Conservation (phyloP, 2,888 invertebrate species). For the Octodonta nipae region DNA sequence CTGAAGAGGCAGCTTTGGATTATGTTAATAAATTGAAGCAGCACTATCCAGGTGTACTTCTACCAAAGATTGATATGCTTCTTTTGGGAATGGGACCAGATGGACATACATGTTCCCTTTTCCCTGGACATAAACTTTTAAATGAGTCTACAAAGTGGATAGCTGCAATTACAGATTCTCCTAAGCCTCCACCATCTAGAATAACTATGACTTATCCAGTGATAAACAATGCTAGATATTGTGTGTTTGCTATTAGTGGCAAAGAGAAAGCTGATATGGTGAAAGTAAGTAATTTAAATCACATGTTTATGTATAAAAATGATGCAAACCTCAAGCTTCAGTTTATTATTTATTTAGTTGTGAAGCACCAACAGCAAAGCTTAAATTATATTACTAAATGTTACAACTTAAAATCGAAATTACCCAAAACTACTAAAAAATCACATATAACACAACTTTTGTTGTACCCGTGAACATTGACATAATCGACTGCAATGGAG, state of each 20-base stretch:
- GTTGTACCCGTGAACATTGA: too few relatives aligned
- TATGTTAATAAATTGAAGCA: conserved; percentile 54
- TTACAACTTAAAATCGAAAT: too few relatives aligned
- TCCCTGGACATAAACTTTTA: conserved; percentile 66
- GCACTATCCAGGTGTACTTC: conserved; percentile 44
- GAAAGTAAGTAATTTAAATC: conserved; percentile 44
- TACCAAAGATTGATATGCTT: conserved; percentile 73
- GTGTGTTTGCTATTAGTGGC: conserved; percentile 76
- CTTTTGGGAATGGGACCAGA: conserved; percentile 95
- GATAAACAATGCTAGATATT: conserved; percentile 71
- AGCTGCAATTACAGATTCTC: conserved; percentile 79
- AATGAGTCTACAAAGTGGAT: conserved; percentile 55
- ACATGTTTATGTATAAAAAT: too few relatives aligned
- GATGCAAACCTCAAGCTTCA: too few relatives aligned
- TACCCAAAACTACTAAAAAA: too few relatives aligned
- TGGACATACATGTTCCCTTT: conserved; percentile 94
- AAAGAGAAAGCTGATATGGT: conserved; percentile 77
- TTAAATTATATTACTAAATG: too few relatives aligned
- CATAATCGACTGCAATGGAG: too few relatives aligned
- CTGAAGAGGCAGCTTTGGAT: conserved; percentile 60
- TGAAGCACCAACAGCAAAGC: too few relatives aligned
- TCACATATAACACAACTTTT: too few relatives aligned
- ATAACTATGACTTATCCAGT: conserved; percentile 86
- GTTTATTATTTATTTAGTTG: too few relatives aligned
- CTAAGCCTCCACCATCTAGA: conserved; percentile 85